Evolutionary conservation across 2,888 invertebrate species (phyloP).

Genomic region (Icerya purchasi): DNA sequence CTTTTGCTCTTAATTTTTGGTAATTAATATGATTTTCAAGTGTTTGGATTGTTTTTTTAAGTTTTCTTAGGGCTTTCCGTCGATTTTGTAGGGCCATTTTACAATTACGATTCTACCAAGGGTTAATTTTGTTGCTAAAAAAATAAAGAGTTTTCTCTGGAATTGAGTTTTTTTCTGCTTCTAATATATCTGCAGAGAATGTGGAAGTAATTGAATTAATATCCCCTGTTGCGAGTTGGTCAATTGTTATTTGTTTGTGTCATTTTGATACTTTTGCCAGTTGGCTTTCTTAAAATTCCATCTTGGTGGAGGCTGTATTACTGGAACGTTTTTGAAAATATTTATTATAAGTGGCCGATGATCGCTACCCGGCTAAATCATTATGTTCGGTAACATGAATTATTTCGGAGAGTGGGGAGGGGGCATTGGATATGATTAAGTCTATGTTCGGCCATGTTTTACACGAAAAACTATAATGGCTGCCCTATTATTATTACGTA

Average conservation of each 20-base stretch:
- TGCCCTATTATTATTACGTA: too few species aligned
- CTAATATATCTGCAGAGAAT: not conserved
- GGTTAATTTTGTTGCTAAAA: not conserved
- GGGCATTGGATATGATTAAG: not conserved
- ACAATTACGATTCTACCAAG: not conserved
- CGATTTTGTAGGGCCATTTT: not conserved
- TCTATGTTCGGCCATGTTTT: not conserved
- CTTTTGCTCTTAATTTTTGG: not conserved
- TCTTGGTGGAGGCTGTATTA: not conserved
- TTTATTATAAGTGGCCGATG: not conserved
- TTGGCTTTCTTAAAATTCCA: not conserved
- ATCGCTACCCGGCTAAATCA: not conserved
- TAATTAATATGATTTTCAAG: not conserved
- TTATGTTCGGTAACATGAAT: not conserved
- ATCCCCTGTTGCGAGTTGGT: not conserved
- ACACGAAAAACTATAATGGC: not conserved
- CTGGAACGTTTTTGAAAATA: not conserved
- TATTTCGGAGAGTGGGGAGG: not conserved
- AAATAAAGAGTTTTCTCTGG: not conserved
- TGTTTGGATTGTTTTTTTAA: not conserved
- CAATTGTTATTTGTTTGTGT: not conserved
- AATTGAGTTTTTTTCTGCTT: not conserved
- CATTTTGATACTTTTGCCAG: not conserved
- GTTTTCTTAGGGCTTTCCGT: not conserved
- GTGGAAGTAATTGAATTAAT: not conserved